These are phyloP conservation scores for Cephus nigrinus DNA, from an alignment of 2,888 invertebrate genomes.

Conservation along the genomic window DNA sequence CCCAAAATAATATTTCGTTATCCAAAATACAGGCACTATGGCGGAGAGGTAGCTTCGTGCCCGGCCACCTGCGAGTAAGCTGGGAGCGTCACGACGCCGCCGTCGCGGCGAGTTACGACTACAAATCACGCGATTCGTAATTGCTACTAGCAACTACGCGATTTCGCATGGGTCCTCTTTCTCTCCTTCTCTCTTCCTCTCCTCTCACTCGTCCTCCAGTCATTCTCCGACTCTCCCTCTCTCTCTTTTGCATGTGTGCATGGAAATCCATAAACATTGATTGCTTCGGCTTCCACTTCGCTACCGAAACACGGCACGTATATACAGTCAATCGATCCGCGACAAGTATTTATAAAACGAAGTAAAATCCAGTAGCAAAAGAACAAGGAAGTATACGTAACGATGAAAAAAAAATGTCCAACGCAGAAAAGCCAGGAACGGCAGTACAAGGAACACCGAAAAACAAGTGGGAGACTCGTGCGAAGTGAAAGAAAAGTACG, in stretches of 20 bases:
- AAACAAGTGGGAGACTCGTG: background rate
- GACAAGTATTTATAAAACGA: background rate
- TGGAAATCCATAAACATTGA: constrained; percentile 60
- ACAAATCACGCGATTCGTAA: constrained; percentile 66
- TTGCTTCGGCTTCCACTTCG: constrained; percentile 39
- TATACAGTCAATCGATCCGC: background rate
- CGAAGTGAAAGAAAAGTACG: background rate
- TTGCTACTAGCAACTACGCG: constrained; percentile 62
- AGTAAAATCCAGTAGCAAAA: constrained; percentile 13
- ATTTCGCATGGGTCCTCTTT: constrained; percentile 46
- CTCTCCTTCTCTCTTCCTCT: constrained; percentile 23
- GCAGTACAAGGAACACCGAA: background rate
- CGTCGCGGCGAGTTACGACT: constrained; percentile 64
- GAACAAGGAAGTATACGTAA: background rate
- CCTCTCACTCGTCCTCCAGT: constrained; percentile 12
- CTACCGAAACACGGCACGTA: constrained; percentile 2
- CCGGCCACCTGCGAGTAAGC: constrained; percentile 59
- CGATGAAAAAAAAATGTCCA: background rate
- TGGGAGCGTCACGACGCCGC: constrained; percentile 65
- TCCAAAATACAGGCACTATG: constrained; percentile 44
- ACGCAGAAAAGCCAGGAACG: background rate
- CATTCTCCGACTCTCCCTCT: constrained; percentile 17
- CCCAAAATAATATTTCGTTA: constrained; percentile 48
- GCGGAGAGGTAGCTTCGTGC: constrained; percentile 54
- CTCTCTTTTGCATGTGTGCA: constrained; percentile 40